These are phyloP conservation scores for Drosophila lacicola DNA, from an alignment of 2,888 invertebrate genomes.

Conservation along the genomic window DNA sequence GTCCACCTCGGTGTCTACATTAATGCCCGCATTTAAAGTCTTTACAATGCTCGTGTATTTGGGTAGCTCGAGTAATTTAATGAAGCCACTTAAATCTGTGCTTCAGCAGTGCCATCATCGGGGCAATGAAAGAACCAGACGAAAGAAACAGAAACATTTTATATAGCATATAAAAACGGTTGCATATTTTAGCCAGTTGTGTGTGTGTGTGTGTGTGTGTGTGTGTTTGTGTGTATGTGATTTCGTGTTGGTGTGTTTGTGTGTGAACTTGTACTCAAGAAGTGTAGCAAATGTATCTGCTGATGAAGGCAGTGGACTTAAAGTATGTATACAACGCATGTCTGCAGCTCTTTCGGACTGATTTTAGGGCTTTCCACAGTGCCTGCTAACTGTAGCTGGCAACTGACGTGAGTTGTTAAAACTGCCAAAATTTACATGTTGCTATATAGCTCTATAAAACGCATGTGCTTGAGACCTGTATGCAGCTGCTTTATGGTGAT, in stretches of 20 bases:
- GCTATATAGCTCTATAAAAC: not conserved
- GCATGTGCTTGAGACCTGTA: slow-evolving; percentile 8
- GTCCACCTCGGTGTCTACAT: slow-evolving; percentile 69
- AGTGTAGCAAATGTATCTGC: slow-evolving; percentile 53
- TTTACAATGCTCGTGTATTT: slow-evolving; percentile 84
- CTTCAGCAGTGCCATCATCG: slow-evolving; percentile 51
- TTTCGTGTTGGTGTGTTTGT: slow-evolving; percentile 3
- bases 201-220: slow-evolving; percentile 8
- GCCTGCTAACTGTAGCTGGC: slow-evolving; percentile 43
- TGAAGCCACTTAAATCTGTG: slow-evolving; percentile 84
- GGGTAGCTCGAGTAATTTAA: slow-evolving; percentile 83
- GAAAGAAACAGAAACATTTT: slow-evolving; percentile 58
- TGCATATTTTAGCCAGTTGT: slow-evolving; percentile 66
- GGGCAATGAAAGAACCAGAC: slow-evolving; percentile 26
- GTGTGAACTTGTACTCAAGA: slow-evolving; percentile 47
- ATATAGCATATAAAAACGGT: slow-evolving; percentile 62
- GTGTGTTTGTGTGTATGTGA: slow-evolving; percentile 14
- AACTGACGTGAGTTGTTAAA: slow-evolving; percentile 37
- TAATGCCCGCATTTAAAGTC: slow-evolving; percentile 83
- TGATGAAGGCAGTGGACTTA: slow-evolving; percentile 56
- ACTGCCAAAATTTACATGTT: slow-evolving; percentile 50
- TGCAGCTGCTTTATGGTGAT: not conserved
- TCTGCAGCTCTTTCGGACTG: slow-evolving; percentile 42
- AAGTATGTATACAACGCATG: slow-evolving; percentile 13
- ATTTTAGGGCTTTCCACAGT: slow-evolving; percentile 25